These are phyloP conservation scores for Teleogryllus occipitalis DNA, from an alignment of 1,140 invertebrate genomes.

Conservation along the genomic window DNA sequence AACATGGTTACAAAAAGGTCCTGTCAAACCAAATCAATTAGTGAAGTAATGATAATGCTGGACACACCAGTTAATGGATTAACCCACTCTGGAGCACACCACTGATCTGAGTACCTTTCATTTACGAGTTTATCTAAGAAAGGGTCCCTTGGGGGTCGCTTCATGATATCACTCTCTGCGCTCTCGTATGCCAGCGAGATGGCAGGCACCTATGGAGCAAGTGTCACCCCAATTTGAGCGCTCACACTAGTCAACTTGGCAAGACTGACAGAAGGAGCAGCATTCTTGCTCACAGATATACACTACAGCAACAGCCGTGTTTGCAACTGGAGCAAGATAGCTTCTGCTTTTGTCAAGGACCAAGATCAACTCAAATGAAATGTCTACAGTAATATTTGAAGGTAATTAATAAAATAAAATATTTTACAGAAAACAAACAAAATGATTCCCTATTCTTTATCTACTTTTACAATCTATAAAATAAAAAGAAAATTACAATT, in stretches of 20 bases:
- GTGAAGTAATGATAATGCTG: background rate
- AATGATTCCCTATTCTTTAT: too few relatives aligned
- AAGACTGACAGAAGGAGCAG: background rate
- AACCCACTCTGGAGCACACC: background rate
- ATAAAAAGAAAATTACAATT: background rate
- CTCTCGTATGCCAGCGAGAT: conserved; percentile 65
- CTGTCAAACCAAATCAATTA: conserved; percentile 2
- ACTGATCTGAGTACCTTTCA: conserved; percentile 38
- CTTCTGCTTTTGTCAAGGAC: background rate
- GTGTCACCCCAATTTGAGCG: background rate
- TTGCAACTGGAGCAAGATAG: background rate
- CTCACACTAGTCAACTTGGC: background rate
- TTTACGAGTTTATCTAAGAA: conserved; percentile 58
- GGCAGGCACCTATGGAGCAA: conserved; percentile 44
- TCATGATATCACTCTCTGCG: conserved; percentile 67
- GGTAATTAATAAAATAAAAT: too few relatives aligned
- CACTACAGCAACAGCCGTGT: too few relatives aligned
- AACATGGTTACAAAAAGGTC: background rate
- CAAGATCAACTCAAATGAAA: background rate
- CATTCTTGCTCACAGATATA: background rate
- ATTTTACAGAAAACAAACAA: too few relatives aligned
- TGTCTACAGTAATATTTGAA: too few relatives aligned
- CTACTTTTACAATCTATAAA: background rate
- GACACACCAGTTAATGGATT: conserved; percentile 6
- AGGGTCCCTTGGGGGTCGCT: conserved; percentile 56